phyloP scores from a whole-genome alignment of 2,888 invertebrate species.

The Agrilus mali region DNA sequence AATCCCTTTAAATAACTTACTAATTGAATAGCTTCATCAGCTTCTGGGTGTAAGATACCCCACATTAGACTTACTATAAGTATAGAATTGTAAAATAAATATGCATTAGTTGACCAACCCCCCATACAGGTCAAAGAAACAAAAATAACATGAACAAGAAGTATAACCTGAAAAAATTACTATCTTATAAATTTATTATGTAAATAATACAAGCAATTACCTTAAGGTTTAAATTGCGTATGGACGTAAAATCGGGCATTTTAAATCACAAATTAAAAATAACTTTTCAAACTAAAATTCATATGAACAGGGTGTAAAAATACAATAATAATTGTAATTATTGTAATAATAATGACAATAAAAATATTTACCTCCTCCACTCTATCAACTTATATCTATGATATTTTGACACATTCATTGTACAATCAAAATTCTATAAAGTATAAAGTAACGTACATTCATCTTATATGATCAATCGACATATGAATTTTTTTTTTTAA shows the following conservation, averaged over 20 bases:
- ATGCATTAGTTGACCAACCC: constrained; percentile 5
- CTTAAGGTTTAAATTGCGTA: constrained; percentile 9
- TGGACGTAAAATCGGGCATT: constrained; percentile 10
- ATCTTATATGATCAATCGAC: too few species aligned
- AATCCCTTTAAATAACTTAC: constrained; percentile 1
- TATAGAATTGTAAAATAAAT: constrained; percentile 11
- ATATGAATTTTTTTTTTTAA: too few species aligned
- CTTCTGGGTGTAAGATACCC: constrained; percentile 6
- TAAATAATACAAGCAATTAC: constrained; percentile 1
- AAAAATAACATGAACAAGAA: constrained; percentile 8
- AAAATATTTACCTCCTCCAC: too few species aligned
- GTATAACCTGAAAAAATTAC: constrained; percentile 7
- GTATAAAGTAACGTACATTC: too few species aligned
- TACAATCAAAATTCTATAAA: too few species aligned
- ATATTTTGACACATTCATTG: too few species aligned
- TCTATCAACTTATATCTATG: too few species aligned
- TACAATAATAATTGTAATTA: too few species aligned
- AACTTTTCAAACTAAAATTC: neutral
- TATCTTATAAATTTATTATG: neutral
- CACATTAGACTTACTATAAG: constrained; percentile 7
- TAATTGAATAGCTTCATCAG: constrained; percentile 9
- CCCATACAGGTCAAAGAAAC: constrained; percentile 6
- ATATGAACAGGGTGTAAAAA: too few species aligned
- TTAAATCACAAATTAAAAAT: constrained; percentile 1
- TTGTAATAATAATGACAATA: too few species aligned